Conservation (phyloP, 1,140 invertebrate genomes). For the Coenobita brevimanus region DNA sequence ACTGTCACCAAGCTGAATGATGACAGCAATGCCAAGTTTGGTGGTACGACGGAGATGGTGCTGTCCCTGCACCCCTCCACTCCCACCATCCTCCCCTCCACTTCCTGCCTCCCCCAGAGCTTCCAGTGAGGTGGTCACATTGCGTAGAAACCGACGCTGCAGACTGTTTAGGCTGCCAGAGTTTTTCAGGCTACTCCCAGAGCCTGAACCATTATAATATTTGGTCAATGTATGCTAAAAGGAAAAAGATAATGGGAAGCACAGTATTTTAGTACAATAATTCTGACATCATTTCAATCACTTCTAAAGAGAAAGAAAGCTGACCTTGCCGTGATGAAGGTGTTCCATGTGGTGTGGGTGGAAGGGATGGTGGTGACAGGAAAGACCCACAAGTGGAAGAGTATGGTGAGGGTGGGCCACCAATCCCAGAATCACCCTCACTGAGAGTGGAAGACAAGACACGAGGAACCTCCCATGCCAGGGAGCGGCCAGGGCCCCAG, state of each 20-base stretch:
- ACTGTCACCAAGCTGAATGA: not conserved
- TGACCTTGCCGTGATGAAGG: constrained; percentile 57
- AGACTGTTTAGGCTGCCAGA: constrained; percentile 75
- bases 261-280: no score
- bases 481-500: constrained; percentile 7
- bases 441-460: constrained; percentile 45
- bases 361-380: constrained; percentile 33
- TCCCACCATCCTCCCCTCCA: not conserved
- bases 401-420: constrained; percentile 69
- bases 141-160: constrained; percentile 77
- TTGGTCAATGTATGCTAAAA: no score
- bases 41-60: constrained; percentile 73
- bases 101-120: constrained; percentile 58
- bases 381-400: constrained; percentile 66
- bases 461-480: constrained; percentile 5
- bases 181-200: constrained; percentile 54
- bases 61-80: not conserved
- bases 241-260: no score
- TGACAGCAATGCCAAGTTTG: constrained; percentile 77
- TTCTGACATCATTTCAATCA: no score
- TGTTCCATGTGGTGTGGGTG: constrained; percentile 60
- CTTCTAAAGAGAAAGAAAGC: not conserved
- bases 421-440: constrained; percentile 70
- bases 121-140: constrained; percentile 76
- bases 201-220: constrained; percentile 63